phyloP scores from a whole-genome alignment of 2,797 vertebrate species.

The Hoplostethus atlanticus region DNA sequence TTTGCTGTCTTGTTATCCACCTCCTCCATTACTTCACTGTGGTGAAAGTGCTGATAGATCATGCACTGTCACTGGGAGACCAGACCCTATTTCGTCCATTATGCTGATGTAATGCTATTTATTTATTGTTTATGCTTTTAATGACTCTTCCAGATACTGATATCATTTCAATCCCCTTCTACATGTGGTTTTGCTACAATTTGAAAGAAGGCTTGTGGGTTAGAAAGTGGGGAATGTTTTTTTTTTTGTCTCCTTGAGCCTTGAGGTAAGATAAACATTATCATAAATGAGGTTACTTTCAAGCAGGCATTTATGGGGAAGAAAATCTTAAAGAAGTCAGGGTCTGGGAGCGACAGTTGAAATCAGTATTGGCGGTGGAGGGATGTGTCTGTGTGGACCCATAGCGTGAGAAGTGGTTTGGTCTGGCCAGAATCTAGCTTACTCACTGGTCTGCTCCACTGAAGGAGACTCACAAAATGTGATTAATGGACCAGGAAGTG shows the following conservation, averaged over 20 bases:
- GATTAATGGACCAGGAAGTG: conserved; percentile 73
- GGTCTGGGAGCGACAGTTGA: conserved; percentile 34
- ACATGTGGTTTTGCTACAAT: conserved; percentile 68
- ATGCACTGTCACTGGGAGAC: conserved; percentile 60
- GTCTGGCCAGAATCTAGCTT: conserved; percentile 50
- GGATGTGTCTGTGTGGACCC: conserved; percentile 41
- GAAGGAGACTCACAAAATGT: conserved; percentile 49
- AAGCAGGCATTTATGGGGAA: conserved; percentile 37
- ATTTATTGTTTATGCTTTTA: conserved; percentile 73
- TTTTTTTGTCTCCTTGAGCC: conserved; percentile 31
- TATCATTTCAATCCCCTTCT: conserved; percentile 67
- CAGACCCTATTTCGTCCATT: conserved; percentile 58
- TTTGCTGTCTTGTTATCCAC: conserved; percentile 39
- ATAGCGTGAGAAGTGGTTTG: conserved; percentile 63
- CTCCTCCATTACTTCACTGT: conserved; percentile 45
- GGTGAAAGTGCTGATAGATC: conserved; percentile 61
- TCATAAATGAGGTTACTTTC: conserved; percentile 70
- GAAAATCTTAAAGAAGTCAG: conserved; percentile 58
- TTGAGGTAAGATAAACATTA: conserved; percentile 71
- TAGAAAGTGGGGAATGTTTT: conserved; percentile 45
- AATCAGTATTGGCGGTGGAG: conserved; percentile 39
- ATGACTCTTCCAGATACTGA: conserved; percentile 73
- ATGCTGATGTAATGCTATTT: conserved; percentile 75
- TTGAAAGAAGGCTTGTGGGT: conserved; percentile 54
- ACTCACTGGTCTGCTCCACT: conserved; percentile 43